Conservation (phyloP, 2,888 invertebrate genomes). For the Apamea monoglypha region DNA sequence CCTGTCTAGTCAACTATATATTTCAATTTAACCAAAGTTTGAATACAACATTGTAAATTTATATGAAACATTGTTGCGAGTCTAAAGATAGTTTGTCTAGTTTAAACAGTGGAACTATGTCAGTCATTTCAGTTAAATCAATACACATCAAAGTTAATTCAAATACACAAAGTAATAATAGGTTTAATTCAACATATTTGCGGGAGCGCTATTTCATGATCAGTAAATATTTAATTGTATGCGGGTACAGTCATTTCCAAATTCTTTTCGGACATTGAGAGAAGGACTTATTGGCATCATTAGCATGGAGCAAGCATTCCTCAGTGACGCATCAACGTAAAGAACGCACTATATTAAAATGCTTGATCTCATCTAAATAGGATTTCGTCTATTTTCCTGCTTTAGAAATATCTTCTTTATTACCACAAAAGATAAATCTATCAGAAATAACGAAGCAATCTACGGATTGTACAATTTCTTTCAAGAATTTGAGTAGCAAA, state of each 20-base stretch:
- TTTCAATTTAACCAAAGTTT: slow-evolving; percentile 23
- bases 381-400: slow-evolving; percentile 14
- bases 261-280: slow-evolving; percentile 80
- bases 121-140: slow-evolving; percentile 29
- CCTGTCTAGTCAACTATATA: not conserved
- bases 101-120: slow-evolving; percentile 25
- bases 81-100: slow-evolving; percentile 25
- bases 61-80: slow-evolving; percentile 15
- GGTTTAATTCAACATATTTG: slow-evolving; percentile 28
- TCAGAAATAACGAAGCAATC: slow-evolving; percentile 18
- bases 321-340: slow-evolving; percentile 72
- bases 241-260: slow-evolving; percentile 72
- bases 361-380: slow-evolving; percentile 54
- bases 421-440: not conserved
- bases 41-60: slow-evolving; percentile 3
- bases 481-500: slow-evolving; percentile 16
- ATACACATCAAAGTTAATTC: slow-evolving; percentile 33
- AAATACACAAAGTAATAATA: slow-evolving; percentile 14
- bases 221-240: slow-evolving; percentile 80
- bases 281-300: slow-evolving; percentile 81
- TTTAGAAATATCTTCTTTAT: not conserved
- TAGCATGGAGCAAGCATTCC: slow-evolving; percentile 83
- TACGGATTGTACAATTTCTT: slow-evolving; percentile 12
- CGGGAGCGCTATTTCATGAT: slow-evolving; percentile 73
- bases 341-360: slow-evolving; percentile 79